A percentile compares a stretch with the other conserved stretches of the same genome.
Evolutionary conservation across 23 tunicate genomes (phyloP).

Genomic region (Halocynthia roretzi): DNA sequence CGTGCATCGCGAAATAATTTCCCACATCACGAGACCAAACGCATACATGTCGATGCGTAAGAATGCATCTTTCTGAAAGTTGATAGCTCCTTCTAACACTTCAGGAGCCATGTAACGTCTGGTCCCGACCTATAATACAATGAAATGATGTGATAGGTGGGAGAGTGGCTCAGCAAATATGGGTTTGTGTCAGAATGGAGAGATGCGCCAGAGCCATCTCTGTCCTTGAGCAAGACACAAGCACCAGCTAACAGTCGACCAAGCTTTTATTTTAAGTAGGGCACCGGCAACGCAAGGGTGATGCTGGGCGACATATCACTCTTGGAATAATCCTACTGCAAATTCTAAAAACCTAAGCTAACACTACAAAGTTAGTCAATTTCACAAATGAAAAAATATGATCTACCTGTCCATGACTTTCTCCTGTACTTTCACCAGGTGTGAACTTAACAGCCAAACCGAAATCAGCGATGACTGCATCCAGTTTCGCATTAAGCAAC

Average conservation of each 20-base stretch:
- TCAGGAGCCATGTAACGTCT: constrained; percentile 96
- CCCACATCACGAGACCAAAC: constrained; percentile 88
- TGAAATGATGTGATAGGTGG: neutral
- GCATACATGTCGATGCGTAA: constrained; percentile 98
- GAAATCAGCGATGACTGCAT: constrained; percentile 94
- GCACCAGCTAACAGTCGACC: no score
- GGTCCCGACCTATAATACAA: constrained; percentile 76
- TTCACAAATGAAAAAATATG: neutral
- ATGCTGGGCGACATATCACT: neutral
- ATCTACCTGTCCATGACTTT: constrained; percentile 92
- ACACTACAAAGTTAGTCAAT: neutral
- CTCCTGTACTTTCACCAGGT: constrained; percentile 89
- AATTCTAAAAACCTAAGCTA: neutral
- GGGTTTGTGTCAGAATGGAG: neutral
- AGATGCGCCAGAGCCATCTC: no score
- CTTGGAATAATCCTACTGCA: neutral
- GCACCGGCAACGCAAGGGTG: neutral
- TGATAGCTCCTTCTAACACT: constrained; percentile 93
- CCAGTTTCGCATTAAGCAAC: constrained; percentile 41
- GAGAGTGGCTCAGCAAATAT: neutral
- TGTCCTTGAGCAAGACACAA: no score
- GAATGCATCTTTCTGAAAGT: constrained; percentile 95
- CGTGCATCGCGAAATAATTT: constrained; percentile 59
- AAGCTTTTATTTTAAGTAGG: no score
- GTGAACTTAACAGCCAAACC: constrained; percentile 88